Percentiles rank a stretch among this genome's conserved stretches.
phyloP scores from a whole-genome alignment of 2,797 vertebrate species.

The Gouania willdenowi region DNA sequence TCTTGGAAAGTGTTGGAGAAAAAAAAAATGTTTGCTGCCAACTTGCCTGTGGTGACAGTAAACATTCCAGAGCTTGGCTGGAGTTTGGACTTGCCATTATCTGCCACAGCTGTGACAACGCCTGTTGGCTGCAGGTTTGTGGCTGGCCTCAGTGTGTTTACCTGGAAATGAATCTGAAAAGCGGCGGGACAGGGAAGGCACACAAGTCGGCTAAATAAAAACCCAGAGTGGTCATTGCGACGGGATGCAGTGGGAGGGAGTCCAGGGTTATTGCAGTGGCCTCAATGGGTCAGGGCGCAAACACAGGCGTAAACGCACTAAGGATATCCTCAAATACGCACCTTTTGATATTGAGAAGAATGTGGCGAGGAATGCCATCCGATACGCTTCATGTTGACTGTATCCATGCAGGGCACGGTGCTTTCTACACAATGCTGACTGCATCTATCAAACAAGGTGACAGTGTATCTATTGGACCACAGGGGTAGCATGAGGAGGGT shows the following conservation, averaged over 20 bases:
- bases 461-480: slow-evolving; percentile 72
- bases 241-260: slow-evolving; percentile 69
- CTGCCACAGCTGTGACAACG: slow-evolving; percentile 85
- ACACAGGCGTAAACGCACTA: slow-evolving; percentile 71
- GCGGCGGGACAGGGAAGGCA: slow-evolving; percentile 77
- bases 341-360: slow-evolving; percentile 72
- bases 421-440: slow-evolving; percentile 71
- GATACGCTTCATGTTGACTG: slow-evolving; percentile 61
- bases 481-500: slow-evolving; percentile 49
- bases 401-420: slow-evolving; percentile 66
- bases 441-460: slow-evolving; percentile 71
- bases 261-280: slow-evolving; percentile 69
- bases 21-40: slow-evolving; percentile 82
- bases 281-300: slow-evolving; percentile 75
- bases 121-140: slow-evolving; percentile 80
- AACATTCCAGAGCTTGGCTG: slow-evolving; percentile 86
- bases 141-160: slow-evolving; percentile 84
- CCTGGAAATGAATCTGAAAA: slow-evolving; percentile 91
- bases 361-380: slow-evolving; percentile 52
- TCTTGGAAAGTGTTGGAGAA: slow-evolving; percentile 57
- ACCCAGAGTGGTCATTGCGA: slow-evolving; percentile 63
- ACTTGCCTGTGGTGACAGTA: slow-evolving; percentile 86
- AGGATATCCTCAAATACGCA: slow-evolving; percentile 78
- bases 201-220: slow-evolving; percentile 79
- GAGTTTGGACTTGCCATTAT: slow-evolving; percentile 77